Base-by-base conservation (phyloP, 1,140 invertebrate species). In the Streblospio benedicti region DNA sequence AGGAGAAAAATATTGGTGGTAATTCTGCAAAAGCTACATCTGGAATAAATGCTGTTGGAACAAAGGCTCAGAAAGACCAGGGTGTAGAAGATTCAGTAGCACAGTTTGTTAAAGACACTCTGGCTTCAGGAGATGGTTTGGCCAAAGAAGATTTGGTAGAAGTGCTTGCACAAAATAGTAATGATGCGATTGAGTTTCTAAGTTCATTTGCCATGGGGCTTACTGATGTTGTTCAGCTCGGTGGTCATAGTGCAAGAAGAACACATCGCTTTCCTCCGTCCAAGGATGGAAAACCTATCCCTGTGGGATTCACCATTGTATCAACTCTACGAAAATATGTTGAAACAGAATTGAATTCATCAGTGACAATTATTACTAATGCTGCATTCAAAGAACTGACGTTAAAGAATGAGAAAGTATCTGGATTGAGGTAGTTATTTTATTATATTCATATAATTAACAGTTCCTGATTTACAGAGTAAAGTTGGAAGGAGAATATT, bases 301-400 rank as follows among this genome's bases (percentile, higher is more conserved):
- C 73, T 12, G 71, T 77, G 57, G 73, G 73, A 41, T 68, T 75
- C 49, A 68, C 72, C 28, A 70, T 75, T 45, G 70, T 76, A 38
- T 57, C 61, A 9, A 64, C 70, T 23, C 49, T 75, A 18, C 71
- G 66, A 45, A 51, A 62, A 30, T 41, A 69, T 32, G 41, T 76
- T 28, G 53, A 69, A 20, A 61, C 54, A 30, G 59, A 67, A 41
- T 43, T 62, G 33, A 53, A 65, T 32, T 38, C 63, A 31, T 63
- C 33, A 70, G 68, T 55, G 63, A 67, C n/a, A 55, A 58, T 38
- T 49, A 23, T 54, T 18, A 41, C 44, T 14, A 60, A 65, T 32
- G 41, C 52, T n/a, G 41, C 27, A 6, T 65, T 63, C 41, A 44
- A 57, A 28, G 43, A 47, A 43, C 45, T 63, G 16, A 33, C 56